Base-by-base conservation (phyloP, 1,140 invertebrate genomes). In the Centruroides sculpturatus region DNA sequence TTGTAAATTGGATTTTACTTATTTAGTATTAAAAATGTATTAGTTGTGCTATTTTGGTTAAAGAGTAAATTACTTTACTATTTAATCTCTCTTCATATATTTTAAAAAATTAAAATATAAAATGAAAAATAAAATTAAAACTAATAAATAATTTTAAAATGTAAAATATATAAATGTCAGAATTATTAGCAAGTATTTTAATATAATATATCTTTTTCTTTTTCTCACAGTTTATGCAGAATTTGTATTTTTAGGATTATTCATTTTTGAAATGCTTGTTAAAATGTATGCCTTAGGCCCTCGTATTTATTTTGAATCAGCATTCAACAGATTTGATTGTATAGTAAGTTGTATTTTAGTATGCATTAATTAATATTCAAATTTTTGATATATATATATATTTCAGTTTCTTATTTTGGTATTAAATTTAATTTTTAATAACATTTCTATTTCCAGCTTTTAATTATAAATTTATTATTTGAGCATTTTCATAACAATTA, bases 271-370 rank as follows among this genome's bases (percentile, higher is more conserved):
- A 80, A 99, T 99, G 95, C 85, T 93, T 73, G 84, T 99, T 71
- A 99, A 99, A 80, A 90, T 99, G 83, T 99, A 99, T 77, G 96
- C 95, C 59, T 81, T 99, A 69, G 95, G 97, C 67, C 86, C 92
- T 64, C 83, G 92, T 62, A 91, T 92, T 67, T 99, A 99, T 80
- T 98, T 99, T 78, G 92, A 97, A 75, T 98, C 95, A 65, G 92
- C 94, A 67, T 98, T 98, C 80, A 98, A 79, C 81, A 85, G 89
- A 70, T 98, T 98, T 79, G 94, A 98, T 81, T 98, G 92, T 82
- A 87, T 98, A 66, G 93, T 79, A 69, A 77, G 76, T 71, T 61
- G 35, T 35, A 53, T 34, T 55, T 36, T 36, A 36, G 9, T 53
- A 53, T 53, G 7, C 34, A 51, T 34, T 51, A 23, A 53, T 53